Percentiles rank a stretch among this genome's conserved stretches.
phyloP scores from a whole-genome alignment of 2,797 vertebrate species.

The Argya squamiceps region DNA sequence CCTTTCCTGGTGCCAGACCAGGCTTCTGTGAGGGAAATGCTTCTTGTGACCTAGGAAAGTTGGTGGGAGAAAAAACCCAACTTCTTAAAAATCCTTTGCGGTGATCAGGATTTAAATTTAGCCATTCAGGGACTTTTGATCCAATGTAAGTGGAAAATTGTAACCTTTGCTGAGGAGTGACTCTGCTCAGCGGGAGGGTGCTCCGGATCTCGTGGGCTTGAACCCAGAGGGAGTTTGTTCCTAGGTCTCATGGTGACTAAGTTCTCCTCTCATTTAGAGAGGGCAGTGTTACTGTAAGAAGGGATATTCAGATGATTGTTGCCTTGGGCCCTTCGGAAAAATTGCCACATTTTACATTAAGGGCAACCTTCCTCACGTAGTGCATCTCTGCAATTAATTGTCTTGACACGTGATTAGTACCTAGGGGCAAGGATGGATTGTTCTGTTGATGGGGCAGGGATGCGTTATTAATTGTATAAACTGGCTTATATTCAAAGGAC shows the following conservation, averaged over 20 bases:
- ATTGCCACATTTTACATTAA: not conserved
- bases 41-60: not conserved
- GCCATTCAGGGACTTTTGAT: not conserved
- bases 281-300: not conserved
- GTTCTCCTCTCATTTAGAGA: slow-evolving; percentile 5
- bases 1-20: not conserved
- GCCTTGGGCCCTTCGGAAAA: not conserved
- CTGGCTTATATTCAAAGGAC: slow-evolving; percentile 42
- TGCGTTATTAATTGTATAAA: slow-evolving; percentile 48
- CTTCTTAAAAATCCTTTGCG: not conserved
- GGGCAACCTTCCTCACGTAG: not conserved
- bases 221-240: not conserved
- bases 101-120: not conserved
- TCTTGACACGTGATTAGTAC: slow-evolving; percentile 57
- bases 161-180: not conserved
- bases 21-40: not conserved
- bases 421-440: slow-evolving; percentile 40
- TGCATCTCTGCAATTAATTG: slow-evolving; percentile 43
- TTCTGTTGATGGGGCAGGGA: slow-evolving; percentile 48
- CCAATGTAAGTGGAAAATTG: not conserved
- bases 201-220: not conserved
- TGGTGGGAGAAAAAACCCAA: rapidly evolving
- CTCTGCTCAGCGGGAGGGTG: not conserved
- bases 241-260: not conserved
- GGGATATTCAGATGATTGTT: not conserved